phyloP scores from a whole-genome alignment of 2,113 vertebrate genomes.

The Lanius ludovicianus region DNA sequence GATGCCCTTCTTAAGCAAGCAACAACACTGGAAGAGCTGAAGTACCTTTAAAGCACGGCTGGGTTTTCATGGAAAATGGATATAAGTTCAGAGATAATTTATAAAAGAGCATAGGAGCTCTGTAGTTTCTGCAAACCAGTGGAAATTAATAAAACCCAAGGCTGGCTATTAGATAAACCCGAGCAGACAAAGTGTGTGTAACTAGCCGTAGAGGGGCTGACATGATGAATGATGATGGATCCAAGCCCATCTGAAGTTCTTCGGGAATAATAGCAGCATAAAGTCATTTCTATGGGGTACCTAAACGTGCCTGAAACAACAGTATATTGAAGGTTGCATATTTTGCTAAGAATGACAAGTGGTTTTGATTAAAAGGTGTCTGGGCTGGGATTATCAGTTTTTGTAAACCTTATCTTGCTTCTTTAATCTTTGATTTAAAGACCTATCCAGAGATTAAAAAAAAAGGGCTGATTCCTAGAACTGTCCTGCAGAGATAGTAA shows the following conservation, averaged over 20 bases:
- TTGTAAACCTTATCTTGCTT: background rate
- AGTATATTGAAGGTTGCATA: background rate
- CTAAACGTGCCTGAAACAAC: slow-evolving; percentile 1
- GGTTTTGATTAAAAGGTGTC: slow-evolving; percentile 1
- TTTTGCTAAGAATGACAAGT: slow-evolving; percentile 10
- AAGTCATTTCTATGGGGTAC: background rate
- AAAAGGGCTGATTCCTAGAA: background rate
- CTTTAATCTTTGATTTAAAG: slow-evolving; percentile 14
- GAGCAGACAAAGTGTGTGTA: slow-evolving; percentile 27
- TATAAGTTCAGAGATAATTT: background rate
- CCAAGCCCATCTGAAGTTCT: slow-evolving; percentile 14
- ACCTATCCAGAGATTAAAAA: background rate
- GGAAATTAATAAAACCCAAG: slow-evolving; percentile 45
- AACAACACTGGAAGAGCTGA: background rate
- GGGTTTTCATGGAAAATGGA: background rate
- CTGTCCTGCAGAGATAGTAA: background rate
- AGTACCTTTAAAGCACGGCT: background rate
- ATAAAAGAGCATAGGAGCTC: background rate
- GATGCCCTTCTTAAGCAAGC: background rate
- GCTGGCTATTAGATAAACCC: background rate
- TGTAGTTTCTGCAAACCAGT: background rate
- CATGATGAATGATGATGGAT: slow-evolving; percentile 39
- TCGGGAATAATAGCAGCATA: slow-evolving; percentile 1
- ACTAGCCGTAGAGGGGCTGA: slow-evolving; percentile 4
- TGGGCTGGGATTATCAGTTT: background rate